A percentile compares a stretch with the other conserved stretches of the same genome.
Evolutionary conservation across 1,140 invertebrate genomes (phyloP).

Genomic region (Drosophila insularis): DNA sequence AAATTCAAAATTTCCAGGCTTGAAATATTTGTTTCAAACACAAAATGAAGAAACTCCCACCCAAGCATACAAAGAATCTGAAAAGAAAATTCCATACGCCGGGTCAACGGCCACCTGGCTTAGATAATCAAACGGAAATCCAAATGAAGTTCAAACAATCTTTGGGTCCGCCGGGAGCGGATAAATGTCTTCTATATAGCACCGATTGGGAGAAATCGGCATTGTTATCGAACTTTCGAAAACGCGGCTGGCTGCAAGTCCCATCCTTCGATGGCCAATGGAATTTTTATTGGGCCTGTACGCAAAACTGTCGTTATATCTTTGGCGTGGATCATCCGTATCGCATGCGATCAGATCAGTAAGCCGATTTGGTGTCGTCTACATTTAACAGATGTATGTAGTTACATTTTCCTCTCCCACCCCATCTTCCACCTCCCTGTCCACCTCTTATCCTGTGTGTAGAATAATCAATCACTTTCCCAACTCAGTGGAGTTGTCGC

Average conservation of each 20-base stretch:
- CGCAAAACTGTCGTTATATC: conserved; percentile 67
- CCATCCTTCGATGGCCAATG: conserved; percentile 54
- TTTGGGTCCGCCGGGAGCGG: conserved; percentile 15
- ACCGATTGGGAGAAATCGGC: conserved; percentile 58
- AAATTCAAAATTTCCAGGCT: neutral
- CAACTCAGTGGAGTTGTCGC: conserved; percentile 96
- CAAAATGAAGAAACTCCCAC: neutral
- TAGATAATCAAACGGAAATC: neutral
- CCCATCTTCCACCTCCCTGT: too few species aligned
- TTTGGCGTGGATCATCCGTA: conserved; percentile 69
- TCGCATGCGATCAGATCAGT: conserved; percentile 73
- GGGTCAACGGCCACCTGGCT: neutral
- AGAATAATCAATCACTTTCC: conserved; percentile 94
- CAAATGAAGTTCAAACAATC: neutral
- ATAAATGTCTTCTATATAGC: conserved; percentile 44
- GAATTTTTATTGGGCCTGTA: conserved; percentile 68
- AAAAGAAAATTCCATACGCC: neutral
- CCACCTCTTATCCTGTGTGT: neutral
- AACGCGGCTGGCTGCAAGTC: conserved; percentile 60
- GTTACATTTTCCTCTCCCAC: neutral
- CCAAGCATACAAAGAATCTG: neutral
- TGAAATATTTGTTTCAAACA: neutral
- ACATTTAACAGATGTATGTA: neutral
- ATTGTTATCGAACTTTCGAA: conserved; percentile 53
- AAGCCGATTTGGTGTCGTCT: conserved; percentile 15